These are phyloP conservation scores for Dryoscopus gambensis DNA, from an alignment of 2,113 vertebrate genomes.

Conservation along the genomic window DNA sequence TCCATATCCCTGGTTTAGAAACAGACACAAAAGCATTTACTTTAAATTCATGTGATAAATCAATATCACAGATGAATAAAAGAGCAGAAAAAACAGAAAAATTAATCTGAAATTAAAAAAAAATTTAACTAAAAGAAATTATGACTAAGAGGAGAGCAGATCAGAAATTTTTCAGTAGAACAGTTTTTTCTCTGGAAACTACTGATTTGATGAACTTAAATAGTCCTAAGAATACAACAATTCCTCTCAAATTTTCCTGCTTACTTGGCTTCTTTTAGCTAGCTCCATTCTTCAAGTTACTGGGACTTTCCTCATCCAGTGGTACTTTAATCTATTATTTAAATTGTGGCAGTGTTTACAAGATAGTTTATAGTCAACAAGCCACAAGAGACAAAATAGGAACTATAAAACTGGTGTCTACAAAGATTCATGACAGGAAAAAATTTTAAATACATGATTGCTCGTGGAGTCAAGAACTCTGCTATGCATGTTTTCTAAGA, in stretches of 20 bases:
- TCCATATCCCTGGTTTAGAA: constrained; percentile 83
- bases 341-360: not conserved
- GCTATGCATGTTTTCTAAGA: not conserved
- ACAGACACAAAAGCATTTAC: constrained; percentile 38
- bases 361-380: not conserved
- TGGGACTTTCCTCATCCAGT: not conserved
- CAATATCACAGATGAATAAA: not conserved
- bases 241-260: not conserved
- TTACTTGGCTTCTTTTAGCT: not conserved
- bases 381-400: not conserved
- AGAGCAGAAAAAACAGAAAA: not conserved
- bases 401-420: not conserved
- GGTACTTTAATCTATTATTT: not conserved
- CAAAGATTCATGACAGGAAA: not conserved
- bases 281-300: not conserved
- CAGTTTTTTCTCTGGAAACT: constrained; percentile 2
- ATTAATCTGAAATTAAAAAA: not conserved
- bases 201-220: not conserved
- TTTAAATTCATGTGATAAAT: not conserved
- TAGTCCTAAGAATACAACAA: not conserved
- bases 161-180: constrained; percentile 36
- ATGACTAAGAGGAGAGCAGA: not conserved
- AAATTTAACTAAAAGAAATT: not conserved
- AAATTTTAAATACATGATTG: not conserved
- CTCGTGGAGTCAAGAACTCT: not conserved